Percentiles rank a stretch among this genome's conserved stretches.
Conservation (phyloP, 2,888 invertebrate genomes). For the Harpagoxenus sublaevis region DNA sequence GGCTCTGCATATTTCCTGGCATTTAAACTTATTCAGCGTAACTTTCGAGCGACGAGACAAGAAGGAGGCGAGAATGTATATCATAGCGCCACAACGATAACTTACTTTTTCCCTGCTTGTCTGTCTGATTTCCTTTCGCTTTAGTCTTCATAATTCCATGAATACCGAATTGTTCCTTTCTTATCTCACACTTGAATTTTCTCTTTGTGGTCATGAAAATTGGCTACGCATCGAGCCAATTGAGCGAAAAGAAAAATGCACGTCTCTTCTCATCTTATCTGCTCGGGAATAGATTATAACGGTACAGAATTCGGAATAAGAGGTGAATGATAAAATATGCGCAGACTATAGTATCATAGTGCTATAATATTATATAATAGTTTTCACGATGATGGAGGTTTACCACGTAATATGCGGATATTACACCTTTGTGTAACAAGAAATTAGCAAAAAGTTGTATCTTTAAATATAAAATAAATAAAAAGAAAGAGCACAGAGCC, state of each 20-base stretch:
- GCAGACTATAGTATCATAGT: not conserved
- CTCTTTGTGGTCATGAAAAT: slow-evolving; percentile 25
- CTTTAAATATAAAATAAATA: not conserved
- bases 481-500: no score
- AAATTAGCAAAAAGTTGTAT: not conserved
- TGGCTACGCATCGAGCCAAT: slow-evolving; percentile 26
- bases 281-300: not conserved
- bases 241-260: slow-evolving; percentile 16
- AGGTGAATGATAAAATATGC: slow-evolving; percentile 1
- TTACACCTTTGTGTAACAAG: not conserved
- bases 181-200: slow-evolving; percentile 40
- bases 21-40: slow-evolving; percentile 51
- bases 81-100: slow-evolving; percentile 31
- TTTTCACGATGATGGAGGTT: not conserved
- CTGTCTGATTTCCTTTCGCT: slow-evolving; percentile 30
- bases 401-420: not conserved
- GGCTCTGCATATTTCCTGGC: slow-evolving; percentile 46
- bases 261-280: not conserved
- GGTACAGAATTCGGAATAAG: not conserved
- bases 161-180: slow-evolving; percentile 39
- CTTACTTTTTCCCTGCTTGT: slow-evolving; percentile 32
- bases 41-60: slow-evolving; percentile 12
- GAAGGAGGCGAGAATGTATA: slow-evolving; percentile 1
- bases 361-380: no score
- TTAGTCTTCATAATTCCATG: slow-evolving; percentile 40